These are phyloP conservation scores for Mastomys coucha DNA, from an alignment of 2,113 vertebrate genomes.

Conservation along the genomic window DNA sequence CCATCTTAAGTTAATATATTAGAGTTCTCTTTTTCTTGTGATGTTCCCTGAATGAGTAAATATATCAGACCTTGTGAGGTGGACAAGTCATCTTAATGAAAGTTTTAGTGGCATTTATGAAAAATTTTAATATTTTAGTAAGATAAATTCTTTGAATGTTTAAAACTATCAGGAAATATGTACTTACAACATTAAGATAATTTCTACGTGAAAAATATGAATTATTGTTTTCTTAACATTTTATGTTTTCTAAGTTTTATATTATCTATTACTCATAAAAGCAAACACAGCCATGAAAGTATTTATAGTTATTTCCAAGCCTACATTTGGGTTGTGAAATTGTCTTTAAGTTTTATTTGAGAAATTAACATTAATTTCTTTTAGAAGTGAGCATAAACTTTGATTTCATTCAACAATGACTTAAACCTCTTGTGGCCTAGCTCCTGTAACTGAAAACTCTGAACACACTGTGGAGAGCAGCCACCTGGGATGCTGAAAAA, in stretches of 20 bases:
- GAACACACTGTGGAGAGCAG: not conserved
- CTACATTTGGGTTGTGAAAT: not conserved
- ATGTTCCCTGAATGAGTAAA: not conserved
- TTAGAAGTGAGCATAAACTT: slow-evolving; percentile 38
- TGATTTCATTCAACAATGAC: not conserved
- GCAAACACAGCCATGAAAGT: not conserved
- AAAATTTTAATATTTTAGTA: not conserved
- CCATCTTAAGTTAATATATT: not conserved
- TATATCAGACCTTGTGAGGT: not conserved
- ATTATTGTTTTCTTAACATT: slow-evolving; percentile 30
- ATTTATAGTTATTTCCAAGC: not conserved
- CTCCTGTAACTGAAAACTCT: not conserved
- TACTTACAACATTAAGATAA: slow-evolving; percentile 11
- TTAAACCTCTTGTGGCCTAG: not conserved
- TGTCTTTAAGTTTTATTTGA: slow-evolving; percentile 36
- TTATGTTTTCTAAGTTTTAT: not conserved
- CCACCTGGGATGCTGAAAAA: not conserved
- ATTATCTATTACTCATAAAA: slow-evolving; percentile 32
- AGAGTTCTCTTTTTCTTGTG: not conserved
- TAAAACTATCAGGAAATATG: slow-evolving; percentile 8
- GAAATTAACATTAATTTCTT: slow-evolving; percentile 37
- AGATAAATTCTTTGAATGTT: not conserved
- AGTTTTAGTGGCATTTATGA: not conserved
- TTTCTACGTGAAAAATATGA: slow-evolving; percentile 25
- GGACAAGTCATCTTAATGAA: not conserved